phyloP scores from a whole-genome alignment of 2,888 invertebrate genomes.

The Eupithecia inturbata region DNA sequence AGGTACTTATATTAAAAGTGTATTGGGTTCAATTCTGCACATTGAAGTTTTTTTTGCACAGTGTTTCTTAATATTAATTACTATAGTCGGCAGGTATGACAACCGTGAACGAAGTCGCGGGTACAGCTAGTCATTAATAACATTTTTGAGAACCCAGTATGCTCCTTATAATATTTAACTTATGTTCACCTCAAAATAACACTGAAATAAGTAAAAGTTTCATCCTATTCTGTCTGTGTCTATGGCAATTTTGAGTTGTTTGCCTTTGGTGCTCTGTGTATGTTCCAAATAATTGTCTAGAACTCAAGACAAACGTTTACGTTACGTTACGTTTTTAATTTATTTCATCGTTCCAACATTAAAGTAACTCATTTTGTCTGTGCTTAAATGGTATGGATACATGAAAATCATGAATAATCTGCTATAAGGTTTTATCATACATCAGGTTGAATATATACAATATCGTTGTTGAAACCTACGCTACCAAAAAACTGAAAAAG shows the following conservation, averaged over 20 bases:
- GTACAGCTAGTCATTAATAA: too few relatives aligned
- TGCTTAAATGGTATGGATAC: too few relatives aligned
- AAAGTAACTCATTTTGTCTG: background rate
- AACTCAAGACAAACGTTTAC: conserved; percentile 14
- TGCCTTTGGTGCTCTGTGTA: conserved; percentile 25
- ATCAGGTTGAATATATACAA: too few relatives aligned
- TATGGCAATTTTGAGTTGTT: conserved; percentile 30
- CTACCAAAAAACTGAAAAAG: too few relatives aligned
- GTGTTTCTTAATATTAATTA: too few relatives aligned
- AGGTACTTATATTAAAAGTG: too few relatives aligned
- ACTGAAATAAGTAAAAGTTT: conserved; percentile 20
- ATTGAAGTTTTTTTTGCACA: too few relatives aligned
- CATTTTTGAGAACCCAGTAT: background rate
- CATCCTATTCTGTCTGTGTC: conserved; percentile 19
- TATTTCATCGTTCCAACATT: conserved; percentile 1
- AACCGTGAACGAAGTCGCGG: too few relatives aligned
- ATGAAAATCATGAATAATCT: too few relatives aligned
- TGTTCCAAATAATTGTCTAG: conserved; percentile 24
- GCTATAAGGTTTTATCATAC: background rate
- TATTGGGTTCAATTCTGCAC: too few relatives aligned
- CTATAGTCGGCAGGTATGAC: too few relatives aligned
- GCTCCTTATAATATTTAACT: background rate
- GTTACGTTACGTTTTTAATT: conserved; percentile 9
- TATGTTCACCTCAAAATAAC: conserved; percentile 20
- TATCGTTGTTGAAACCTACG: too few relatives aligned